Evolutionary conservation across 2,888 invertebrate genomes (phyloP), one percentile per base, ranked within the genome.

Genomic region (Clepsis dumicolana): DNA sequence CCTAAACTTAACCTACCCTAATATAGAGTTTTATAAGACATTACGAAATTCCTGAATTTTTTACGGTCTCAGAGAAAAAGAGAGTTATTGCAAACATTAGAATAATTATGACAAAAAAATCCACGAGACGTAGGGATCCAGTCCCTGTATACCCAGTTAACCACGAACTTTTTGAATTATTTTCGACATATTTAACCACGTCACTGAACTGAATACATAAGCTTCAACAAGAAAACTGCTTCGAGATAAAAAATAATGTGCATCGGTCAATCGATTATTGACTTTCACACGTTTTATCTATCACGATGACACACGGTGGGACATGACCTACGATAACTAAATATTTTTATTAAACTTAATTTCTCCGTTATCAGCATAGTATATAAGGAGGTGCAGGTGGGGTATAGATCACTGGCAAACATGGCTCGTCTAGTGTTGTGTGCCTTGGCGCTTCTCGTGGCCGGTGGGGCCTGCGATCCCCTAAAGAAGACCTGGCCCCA

Each of bases 391-490:
- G 54, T 65, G 66, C 63, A 64, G 66, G 38, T 62, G 48, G 53
- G 72, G 62, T 41, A 7, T 73, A 61, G 38, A 68, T 70, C 83
- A 89, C 80, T 83, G 75, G 77, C 78, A 71, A 83, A 74, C 80
- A 91, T 91, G 91, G 83, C 84, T 82, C 85, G 85, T 74, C 77
- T 87, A 70, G 85, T 85, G 84, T 74, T 89, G 81, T 88, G 81
- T 80, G 83, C 81, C 32, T 74, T 91, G 76, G 88, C 85, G 65
- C 75, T 85, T 18, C 69, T 87, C 29, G 83, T 90, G 77, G 90
- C 91, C 73, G 86, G 89, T 65, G 87, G 86, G 70, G 76, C 86
- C 25, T 77, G 86, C 14, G 84, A 86, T 7, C 83, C 85, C 12
- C 74, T 78, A 35, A 78, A 80, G 70, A 81, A 80, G 52, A 75